These are phyloP conservation scores for Meloidogyne chitwoodi DNA, from an alignment of 1,140 invertebrate genomes.

Conservation along the genomic window DNA sequence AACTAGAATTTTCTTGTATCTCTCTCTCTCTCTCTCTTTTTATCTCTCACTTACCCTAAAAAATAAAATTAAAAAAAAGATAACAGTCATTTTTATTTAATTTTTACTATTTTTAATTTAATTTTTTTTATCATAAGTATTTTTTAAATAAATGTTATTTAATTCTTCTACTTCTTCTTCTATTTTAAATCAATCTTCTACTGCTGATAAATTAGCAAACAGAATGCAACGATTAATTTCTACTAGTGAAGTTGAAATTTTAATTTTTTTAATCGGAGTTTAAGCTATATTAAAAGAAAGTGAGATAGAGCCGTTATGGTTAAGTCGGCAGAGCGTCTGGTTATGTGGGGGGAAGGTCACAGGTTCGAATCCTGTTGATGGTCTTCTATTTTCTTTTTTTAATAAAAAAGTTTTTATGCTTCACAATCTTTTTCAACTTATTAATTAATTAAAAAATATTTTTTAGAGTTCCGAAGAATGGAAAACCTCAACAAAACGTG, in stretches of 20 bases:
- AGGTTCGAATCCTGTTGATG: too few species aligned
- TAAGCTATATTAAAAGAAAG: background rate
- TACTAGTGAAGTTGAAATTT: slow-evolving; percentile 40
- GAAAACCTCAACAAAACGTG: slow-evolving; percentile 56
- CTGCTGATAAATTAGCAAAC: slow-evolving; percentile 17
- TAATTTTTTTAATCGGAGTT: background rate
- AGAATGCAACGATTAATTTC: slow-evolving; percentile 37
- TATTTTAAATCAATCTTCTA: background rate
- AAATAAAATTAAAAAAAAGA: too few species aligned
- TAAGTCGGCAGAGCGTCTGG: too few species aligned
- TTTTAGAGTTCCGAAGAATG: slow-evolving; percentile 56
- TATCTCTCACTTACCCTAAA: too few species aligned
- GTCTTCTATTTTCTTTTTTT: slow-evolving; percentile 13
- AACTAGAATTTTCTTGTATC: too few species aligned
- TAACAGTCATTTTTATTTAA: background rate
- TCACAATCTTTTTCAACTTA: background rate
- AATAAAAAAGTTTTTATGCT: slow-evolving; percentile 8
- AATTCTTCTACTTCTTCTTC: background rate
- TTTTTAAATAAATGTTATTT: background rate
- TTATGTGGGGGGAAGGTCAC: too few species aligned
- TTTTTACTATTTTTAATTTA: too few species aligned
- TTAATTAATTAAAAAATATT: background rate
- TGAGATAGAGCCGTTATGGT: too few species aligned
- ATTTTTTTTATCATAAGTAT: background rate
- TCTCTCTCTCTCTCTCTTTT: too few species aligned